Evolutionary conservation across 2,797 vertebrate species (phyloP).

Genomic region (Orientallactaga sibirica): DNA sequence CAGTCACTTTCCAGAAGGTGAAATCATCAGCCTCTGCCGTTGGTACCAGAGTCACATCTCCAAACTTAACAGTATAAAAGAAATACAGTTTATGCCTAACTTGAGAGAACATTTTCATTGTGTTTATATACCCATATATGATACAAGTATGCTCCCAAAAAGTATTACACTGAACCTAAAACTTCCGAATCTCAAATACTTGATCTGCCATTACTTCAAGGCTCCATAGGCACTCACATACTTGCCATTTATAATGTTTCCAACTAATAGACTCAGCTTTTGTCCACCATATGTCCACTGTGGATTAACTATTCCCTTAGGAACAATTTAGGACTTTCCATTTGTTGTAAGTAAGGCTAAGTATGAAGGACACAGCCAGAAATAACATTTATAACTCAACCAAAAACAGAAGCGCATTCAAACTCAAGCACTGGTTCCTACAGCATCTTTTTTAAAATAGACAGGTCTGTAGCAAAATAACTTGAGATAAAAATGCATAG

Average conservation of each 20-base stretch:
- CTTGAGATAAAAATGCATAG: slow-evolving; percentile 91
- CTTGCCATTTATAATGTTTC: slow-evolving; percentile 93
- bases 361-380: slow-evolving; percentile 94
- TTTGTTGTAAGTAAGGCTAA: slow-evolving; percentile 98
- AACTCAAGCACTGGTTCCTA: slow-evolving; percentile 85
- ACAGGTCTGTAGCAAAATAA: slow-evolving; percentile 90
- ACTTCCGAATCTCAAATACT: slow-evolving; percentile 77
- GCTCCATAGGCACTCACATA: slow-evolving; percentile 92
- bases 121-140: slow-evolving; percentile 44
- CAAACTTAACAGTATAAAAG: slow-evolving; percentile 54
- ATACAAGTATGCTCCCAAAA: slow-evolving; percentile 68
- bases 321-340: slow-evolving; percentile 96
- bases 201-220: slow-evolving; percentile 84
- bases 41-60: slow-evolving; percentile 77
- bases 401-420: slow-evolving; percentile 98
- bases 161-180: slow-evolving; percentile 78
- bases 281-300: slow-evolving; percentile 96
- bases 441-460: slow-evolving; percentile 95
- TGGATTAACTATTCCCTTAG: slow-evolving; percentile 94
- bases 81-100: slow-evolving; percentile 10
- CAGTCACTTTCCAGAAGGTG: slow-evolving; percentile 82
- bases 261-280: slow-evolving; percentile 93
- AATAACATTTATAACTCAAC: slow-evolving; percentile 98
- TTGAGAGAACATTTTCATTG: slow-evolving; percentile 43
- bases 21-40: slow-evolving; percentile 72